These are phyloP conservation scores for Ferrisia virgata DNA, from an alignment of 2,888 invertebrate species.

Conservation along the genomic window DNA sequence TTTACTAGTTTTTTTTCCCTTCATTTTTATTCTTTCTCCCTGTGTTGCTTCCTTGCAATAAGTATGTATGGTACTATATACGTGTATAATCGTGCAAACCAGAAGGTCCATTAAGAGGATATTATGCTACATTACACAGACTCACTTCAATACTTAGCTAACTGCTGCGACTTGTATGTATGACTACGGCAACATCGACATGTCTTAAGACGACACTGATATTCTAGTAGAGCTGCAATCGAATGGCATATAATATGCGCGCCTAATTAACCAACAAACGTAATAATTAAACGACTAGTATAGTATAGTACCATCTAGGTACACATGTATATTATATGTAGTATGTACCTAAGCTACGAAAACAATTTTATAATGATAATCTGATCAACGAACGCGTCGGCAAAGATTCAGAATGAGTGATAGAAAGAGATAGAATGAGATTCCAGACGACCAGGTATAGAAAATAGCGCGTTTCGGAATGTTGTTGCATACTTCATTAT, in stretches of 20 bases:
- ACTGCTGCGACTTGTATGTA: not conserved
- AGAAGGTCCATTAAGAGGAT: constrained; percentile 26
- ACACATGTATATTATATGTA: not conserved
- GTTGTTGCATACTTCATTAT: constrained; percentile 19
- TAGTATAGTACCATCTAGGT: not conserved
- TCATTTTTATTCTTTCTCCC: not conserved
- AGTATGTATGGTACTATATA: not conserved
- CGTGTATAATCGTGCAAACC: not conserved
- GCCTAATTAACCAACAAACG: constrained; percentile 14
- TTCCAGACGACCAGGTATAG: not conserved
- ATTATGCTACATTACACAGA: not conserved
- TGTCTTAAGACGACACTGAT: constrained; percentile 8
- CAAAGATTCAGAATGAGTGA: not conserved
- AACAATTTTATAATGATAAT: constrained; percentile 20
- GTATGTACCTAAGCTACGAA: not conserved
- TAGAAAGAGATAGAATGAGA: not conserved
- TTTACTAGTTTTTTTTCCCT: constrained; percentile 15
- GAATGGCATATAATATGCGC: not conserved
- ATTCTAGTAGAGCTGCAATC: constrained; percentile 2
- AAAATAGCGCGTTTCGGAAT: constrained; percentile 17
- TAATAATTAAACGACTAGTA: not conserved
- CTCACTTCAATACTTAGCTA: not conserved
- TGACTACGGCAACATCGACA: not conserved
- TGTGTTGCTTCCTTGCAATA: not conserved
- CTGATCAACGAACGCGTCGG: not conserved